Conservation (phyloP, 30 jellyfish, hydroid and myxozoan species). For the Aurelia aurita region DNA sequence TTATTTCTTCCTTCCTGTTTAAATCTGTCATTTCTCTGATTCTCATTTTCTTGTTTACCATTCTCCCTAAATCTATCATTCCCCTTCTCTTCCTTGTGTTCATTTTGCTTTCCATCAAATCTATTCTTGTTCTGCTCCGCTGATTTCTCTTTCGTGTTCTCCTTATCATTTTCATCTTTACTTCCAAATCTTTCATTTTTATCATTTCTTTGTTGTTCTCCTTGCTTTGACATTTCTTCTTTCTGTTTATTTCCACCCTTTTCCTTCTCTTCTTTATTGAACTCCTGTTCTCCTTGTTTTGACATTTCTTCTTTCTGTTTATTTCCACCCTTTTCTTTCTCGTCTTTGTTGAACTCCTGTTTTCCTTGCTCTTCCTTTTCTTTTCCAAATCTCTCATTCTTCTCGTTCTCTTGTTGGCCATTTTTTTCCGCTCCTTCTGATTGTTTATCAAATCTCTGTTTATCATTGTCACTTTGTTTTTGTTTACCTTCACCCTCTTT, state of each 20-base stretch:
- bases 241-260: background rate
- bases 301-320: slow-evolving; percentile 1
- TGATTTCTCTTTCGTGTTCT: slow-evolving; percentile 13
- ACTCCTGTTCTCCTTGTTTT: background rate
- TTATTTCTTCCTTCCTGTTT: background rate
- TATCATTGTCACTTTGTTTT: background rate
- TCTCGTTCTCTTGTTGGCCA: slow-evolving; percentile 6
- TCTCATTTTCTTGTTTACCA: slow-evolving; percentile 1
- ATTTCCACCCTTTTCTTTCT: background rate
- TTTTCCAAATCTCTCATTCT: background rate
- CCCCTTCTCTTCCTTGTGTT: slow-evolving; percentile 34
- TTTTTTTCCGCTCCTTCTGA: slow-evolving; percentile 1
- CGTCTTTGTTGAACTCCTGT: background rate
- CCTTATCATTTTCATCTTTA: slow-evolving; percentile 8
- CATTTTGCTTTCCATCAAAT: slow-evolving; percentile 10
- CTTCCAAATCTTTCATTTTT: background rate
- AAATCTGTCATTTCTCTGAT: background rate
- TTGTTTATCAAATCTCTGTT: background rate
- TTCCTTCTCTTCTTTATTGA: slow-evolving; percentile 1
- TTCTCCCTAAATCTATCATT: slow-evolving; percentile 11
- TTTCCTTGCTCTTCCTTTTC: slow-evolving; percentile 13
- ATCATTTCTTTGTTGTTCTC: slow-evolving; percentile 3
- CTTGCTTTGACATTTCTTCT: background rate
- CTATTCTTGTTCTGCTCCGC: background rate
- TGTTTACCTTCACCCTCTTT: slow-evolving; percentile 26